Percentiles rank a stretch among this genome's conserved stretches.
Evolutionary conservation across 2,797 vertebrate genomes (phyloP).

Genomic region (Limnodromus scolopaceus): DNA sequence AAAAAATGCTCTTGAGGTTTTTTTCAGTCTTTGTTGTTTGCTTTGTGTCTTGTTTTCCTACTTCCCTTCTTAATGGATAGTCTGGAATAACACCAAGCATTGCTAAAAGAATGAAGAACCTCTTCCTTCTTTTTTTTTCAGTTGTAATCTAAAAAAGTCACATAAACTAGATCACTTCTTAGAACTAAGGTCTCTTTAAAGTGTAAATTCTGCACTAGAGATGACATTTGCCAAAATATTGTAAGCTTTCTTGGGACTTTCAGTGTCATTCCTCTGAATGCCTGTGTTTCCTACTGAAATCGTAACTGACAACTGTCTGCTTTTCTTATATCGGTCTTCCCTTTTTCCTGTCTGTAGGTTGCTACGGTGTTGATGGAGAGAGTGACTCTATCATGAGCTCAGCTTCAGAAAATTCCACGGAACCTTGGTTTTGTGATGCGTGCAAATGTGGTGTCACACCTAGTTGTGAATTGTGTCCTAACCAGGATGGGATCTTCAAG

Average conservation of each 20-base stretch:
- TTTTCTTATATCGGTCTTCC: not conserved
- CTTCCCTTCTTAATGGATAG: not conserved
- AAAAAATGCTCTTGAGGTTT: not conserved
- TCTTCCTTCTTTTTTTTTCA: not conserved
- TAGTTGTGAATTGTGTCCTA: constrained; percentile 97
- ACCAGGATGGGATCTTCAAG: constrained; percentile 99
- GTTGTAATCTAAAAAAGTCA: not conserved
- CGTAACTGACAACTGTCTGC: not conserved
- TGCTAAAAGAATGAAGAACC: not conserved
- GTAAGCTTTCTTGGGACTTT: not conserved
- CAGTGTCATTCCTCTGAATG: rapidly evolving
- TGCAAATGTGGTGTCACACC: constrained; percentile 97
- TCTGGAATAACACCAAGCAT: not conserved
- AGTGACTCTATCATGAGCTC: constrained; percentile 99
- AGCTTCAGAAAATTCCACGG: constrained; percentile 97
- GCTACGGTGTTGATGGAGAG: constrained; percentile 97
- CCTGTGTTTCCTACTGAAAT: not conserved
- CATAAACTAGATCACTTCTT: not conserved
- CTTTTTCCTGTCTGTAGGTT: constrained; percentile 81
- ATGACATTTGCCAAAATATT: not conserved
- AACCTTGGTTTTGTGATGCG: constrained; percentile 99
- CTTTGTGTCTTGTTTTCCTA: not conserved
- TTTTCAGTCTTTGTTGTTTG: not conserved
- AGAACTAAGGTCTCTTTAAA: not conserved
- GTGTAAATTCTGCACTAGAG: not conserved